A percentile compares a stretch with the other conserved stretches of the same genome.
Conservation (phyloP, 2,113 vertebrate species). For the Microtus richardsoni region DNA sequence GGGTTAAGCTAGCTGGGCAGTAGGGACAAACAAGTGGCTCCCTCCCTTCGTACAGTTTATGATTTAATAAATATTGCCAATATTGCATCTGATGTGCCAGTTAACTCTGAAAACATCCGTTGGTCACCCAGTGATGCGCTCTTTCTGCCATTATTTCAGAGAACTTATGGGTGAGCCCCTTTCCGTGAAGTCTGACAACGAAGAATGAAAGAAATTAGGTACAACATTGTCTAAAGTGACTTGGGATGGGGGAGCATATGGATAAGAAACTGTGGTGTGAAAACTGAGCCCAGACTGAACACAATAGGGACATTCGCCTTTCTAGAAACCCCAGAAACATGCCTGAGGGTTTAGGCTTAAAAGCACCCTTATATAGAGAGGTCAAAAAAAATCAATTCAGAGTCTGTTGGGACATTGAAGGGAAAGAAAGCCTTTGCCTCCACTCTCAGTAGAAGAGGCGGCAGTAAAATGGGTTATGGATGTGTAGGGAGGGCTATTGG, state of each 20-base stretch:
- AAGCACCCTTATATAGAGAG: not conserved
- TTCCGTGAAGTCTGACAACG: not conserved
- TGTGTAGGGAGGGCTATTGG: not conserved
- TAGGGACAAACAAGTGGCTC: too few relatives aligned
- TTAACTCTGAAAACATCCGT: not conserved
- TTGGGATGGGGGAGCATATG: not conserved
- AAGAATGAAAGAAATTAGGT: not conserved
- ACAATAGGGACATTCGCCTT: not conserved
- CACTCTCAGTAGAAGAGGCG: not conserved
- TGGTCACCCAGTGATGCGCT: rapidly evolving
- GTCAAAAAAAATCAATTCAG: not conserved
- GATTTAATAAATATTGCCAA: rapidly evolving
- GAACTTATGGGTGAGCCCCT: rapidly evolving
- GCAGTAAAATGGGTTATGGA: not conserved
- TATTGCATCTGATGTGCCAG: too few relatives aligned
- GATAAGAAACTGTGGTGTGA: not conserved
- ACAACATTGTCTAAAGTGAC: not conserved
- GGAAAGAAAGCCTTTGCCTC: not conserved
- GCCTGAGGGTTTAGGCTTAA: not conserved
- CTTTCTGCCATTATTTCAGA: not conserved
- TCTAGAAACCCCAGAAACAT: too few relatives aligned
- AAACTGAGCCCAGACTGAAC: not conserved
- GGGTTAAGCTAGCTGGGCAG: too few relatives aligned
- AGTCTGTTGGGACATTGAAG: not conserved
- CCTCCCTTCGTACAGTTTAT: not conserved